Evolutionary conservation across 1,140 invertebrate species (phyloP).

Genomic region (Sycophila sp.): DNA sequence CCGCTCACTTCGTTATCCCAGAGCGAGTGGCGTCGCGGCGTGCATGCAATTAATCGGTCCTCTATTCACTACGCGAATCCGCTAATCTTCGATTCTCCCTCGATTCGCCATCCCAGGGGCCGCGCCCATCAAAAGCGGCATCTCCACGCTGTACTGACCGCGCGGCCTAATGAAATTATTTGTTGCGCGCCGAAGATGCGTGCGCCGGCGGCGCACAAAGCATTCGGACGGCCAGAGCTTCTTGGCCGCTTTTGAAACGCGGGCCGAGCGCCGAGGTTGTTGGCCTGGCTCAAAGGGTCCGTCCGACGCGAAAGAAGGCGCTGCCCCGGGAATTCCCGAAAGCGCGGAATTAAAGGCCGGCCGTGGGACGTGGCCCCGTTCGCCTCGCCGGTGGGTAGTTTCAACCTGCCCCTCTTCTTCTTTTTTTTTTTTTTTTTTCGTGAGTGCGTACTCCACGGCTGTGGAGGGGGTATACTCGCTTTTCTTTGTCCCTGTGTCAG

Average conservation of each 20-base stretch:
- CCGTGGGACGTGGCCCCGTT: neutral
- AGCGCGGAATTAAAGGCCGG: neutral
- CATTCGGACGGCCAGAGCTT: no score
- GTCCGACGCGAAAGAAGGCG: constrained; percentile 6
- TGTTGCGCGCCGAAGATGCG: neutral
- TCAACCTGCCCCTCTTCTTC: neutral
- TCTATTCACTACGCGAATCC: no score
- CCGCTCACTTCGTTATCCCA: no score
- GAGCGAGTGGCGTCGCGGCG: no score
- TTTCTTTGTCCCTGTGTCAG: no score
- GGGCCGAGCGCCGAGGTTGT: constrained; percentile 2
- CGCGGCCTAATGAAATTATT: constrained; percentile 10
- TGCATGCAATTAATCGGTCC: no score
- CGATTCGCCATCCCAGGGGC: no score
- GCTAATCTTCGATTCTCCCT: no score
- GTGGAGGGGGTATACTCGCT: no score
- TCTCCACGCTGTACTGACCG: neutral
- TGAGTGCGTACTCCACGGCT: neutral
- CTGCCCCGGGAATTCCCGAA: neutral
- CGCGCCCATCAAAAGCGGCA: no score
- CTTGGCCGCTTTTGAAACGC: neutral
- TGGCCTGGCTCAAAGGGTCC: neutral
- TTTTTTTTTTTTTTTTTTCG: neutral
- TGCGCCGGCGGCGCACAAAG: no score
- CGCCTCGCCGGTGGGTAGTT: neutral